These are phyloP conservation scores for Gari tellinella DNA, from an alignment of 2,888 invertebrate species.

Conservation along the genomic window DNA sequence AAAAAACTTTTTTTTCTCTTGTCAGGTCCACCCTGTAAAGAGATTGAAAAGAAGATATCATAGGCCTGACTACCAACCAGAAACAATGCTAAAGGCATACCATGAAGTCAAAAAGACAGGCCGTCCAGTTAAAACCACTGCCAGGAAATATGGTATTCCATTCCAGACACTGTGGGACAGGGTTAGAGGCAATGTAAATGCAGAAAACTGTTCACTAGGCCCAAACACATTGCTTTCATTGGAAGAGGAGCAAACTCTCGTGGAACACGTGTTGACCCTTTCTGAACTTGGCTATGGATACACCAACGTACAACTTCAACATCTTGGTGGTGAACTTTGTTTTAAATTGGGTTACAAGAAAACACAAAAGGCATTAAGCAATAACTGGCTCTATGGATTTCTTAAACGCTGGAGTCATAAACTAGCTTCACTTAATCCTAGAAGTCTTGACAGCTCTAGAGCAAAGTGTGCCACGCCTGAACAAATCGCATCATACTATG, in stretches of 20 bases:
- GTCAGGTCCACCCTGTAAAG: too few species aligned
- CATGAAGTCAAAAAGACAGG: too few species aligned
- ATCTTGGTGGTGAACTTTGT: slow-evolving; percentile 7
- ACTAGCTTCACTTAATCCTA: slow-evolving; percentile 18
- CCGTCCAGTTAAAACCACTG: too few species aligned
- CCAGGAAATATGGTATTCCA: too few species aligned
- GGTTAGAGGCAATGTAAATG: neutral
- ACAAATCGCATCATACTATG: slow-evolving; percentile 16
- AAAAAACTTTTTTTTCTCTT: too few species aligned
- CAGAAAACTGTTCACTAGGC: slow-evolving; percentile 1
- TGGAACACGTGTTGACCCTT: slow-evolving; percentile 25
- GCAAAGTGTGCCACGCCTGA: slow-evolving; percentile 13
- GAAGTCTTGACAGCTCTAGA: slow-evolving; percentile 3
- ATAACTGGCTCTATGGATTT: slow-evolving; percentile 24
- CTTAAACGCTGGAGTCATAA: slow-evolving; percentile 13
- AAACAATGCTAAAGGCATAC: too few species aligned
- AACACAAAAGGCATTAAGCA: neutral
- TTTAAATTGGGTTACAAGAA: too few species aligned
- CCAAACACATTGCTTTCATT: slow-evolving; percentile 6
- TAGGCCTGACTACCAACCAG: too few species aligned
- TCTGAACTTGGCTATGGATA: slow-evolving; percentile 35
- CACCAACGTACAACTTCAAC: slow-evolving; percentile 8
- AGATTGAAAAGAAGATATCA: too few species aligned
- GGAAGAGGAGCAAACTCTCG: slow-evolving; percentile 18
- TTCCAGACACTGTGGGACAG: too few species aligned